phyloP scores from a whole-genome alignment of 1,140 invertebrate genomes.

The Drosophila chauvacae region DNA sequence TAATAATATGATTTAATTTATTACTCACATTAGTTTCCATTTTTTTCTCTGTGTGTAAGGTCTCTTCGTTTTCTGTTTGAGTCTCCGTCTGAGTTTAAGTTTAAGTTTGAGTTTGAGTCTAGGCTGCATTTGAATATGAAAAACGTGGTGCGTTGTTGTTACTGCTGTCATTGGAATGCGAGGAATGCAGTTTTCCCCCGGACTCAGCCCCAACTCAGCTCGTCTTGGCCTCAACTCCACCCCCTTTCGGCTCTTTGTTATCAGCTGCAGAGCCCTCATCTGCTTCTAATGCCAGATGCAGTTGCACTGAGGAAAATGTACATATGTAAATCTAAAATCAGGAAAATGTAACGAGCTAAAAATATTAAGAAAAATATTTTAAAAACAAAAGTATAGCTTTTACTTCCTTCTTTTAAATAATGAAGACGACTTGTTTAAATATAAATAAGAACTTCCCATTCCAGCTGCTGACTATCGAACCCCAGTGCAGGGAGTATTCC shows the following conservation, averaged over 20 bases:
- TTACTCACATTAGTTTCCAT: not conserved
- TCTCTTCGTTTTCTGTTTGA: conserved; percentile 27
- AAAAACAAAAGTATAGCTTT: not conserved
- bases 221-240: conserved; percentile 4
- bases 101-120: conserved; percentile 43
- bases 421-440: not conserved
- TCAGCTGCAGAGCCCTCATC: conserved; percentile 43
- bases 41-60: conserved; percentile 1
- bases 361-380: not conserved
- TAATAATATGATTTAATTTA: too few relatives aligned
- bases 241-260: conserved; percentile 57
- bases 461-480: not conserved
- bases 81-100: conserved; percentile 33
- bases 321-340: too few relatives aligned
- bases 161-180: conserved; percentile 55
- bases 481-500: conserved; percentile 35
- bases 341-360: not conserved
- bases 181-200: conserved; percentile 65
- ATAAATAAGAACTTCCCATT: not conserved
- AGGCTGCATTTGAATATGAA: conserved; percentile 79
- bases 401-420: not conserved
- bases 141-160: conserved; percentile 59
- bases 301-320: not conserved
- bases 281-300: conserved; percentile 36
- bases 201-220: conserved; percentile 1